Percentiles rank a stretch among this genome's conserved stretches.
phyloP scores from a whole-genome alignment of 2,113 vertebrate species.

The Ramphastos sulfuratus region DNA sequence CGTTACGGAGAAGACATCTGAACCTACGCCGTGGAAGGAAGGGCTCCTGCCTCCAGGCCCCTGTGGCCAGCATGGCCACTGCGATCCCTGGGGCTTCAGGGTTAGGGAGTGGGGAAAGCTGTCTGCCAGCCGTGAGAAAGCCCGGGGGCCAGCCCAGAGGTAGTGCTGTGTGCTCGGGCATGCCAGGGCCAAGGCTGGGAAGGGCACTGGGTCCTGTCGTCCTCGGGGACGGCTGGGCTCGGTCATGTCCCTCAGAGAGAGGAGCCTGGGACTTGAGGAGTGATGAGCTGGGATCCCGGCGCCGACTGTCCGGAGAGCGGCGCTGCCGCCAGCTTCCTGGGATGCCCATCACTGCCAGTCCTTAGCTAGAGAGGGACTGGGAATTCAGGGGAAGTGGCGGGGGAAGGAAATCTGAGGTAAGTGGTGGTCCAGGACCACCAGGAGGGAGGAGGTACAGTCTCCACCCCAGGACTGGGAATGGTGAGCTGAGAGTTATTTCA shows the following conservation, averaged over 20 bases:
- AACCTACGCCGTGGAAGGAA: slow-evolving; percentile 72
- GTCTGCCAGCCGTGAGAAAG: background rate
- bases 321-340: background rate
- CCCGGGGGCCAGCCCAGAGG: background rate
- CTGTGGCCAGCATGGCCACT: slow-evolving; percentile 2
- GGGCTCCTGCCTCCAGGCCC: slow-evolving; percentile 22
- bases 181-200: background rate
- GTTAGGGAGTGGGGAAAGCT: background rate
- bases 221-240: slow-evolving; percentile 29
- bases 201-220: background rate
- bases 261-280: background rate
- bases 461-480: background rate
- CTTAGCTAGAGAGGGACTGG: background rate
- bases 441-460: background rate
- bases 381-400: background rate
- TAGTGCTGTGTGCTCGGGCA: slow-evolving; percentile 23
- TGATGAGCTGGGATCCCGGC: background rate
- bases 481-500: background rate
- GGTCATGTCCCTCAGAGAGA: background rate
- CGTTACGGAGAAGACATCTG: slow-evolving; percentile 72
- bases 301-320: background rate
- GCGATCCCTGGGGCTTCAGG: background rate
- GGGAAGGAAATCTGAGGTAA: background rate
- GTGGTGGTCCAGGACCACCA: background rate
- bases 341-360: background rate